Base-by-base conservation (phyloP, 2,113 vertebrate genomes). In the Phalacrocorax carbo region DNA sequence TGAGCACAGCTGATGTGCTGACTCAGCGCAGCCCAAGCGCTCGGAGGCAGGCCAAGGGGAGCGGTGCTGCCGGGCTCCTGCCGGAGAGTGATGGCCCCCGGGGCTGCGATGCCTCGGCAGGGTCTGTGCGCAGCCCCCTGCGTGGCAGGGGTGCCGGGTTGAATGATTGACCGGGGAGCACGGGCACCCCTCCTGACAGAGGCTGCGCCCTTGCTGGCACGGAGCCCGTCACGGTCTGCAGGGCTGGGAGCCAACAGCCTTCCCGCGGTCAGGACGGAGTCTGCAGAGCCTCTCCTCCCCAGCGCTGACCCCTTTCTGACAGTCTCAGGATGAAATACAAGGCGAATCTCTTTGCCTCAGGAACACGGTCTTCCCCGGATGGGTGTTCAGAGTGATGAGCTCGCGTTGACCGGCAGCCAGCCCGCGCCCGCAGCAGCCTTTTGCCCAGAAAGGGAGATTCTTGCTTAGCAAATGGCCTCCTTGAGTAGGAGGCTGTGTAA, bases 1-100 rank as follows among this genome's bases (percentile, higher is more conserved):
- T 2, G 44, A 54, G 75, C 0, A 26, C 26, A 15, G 80, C 68
- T 16, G 3, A 11, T 16, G 34, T 40, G 69, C 87, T 84, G 77
- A 18, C 32, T 66, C 83, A 48, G 82, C 48, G 5, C 16, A 32
- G 18, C 20, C 66, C 17, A 0, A 0, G 13, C 0, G 0, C 58
- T 46, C 2, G 5, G 20, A 40, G 34, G 38, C 4, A 5, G 71
- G 22, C 34, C 1, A 15, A 22, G 69, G 64, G 44, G 27, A 38
- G 25, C 12, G 2, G 10, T 7, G 17, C 22, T 10, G 15, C 0
- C 4, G 23, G 51, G 44, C 32, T 84, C 0, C 0, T 13, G 54
- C 13, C 0, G 7, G 55, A 4, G 46, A 40, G 18, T 1, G 13
- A 21, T 5, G 38, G 48, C 12, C 30, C 60, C 48, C 3, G 1